Conservation (phyloP, 64 coral and sea anemone species). For the Montipora cactus region DNA sequence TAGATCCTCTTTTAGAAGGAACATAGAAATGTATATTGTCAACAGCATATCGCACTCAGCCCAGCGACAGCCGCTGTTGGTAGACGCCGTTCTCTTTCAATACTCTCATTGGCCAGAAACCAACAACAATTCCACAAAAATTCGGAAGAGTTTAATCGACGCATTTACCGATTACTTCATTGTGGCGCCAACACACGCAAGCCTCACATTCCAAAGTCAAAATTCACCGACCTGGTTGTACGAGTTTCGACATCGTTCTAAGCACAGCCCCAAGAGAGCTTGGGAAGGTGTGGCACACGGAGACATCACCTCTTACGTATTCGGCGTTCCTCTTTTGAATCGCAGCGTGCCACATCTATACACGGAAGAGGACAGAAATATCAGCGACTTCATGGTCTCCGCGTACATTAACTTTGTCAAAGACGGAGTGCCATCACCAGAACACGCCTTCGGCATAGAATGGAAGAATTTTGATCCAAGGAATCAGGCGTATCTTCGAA, state of each 20-base stretch:
- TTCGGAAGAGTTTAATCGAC: constrained; percentile 78
- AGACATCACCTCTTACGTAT: constrained; percentile 81
- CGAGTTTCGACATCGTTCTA: constrained; percentile 80
- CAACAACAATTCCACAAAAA: constrained; percentile 50
- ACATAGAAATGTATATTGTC: constrained; percentile 45
- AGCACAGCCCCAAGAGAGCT: background rate
- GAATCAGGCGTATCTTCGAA: constrained; percentile 53
- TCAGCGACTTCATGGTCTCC: constrained; percentile 77
- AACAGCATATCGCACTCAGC: background rate
- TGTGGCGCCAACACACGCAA: constrained; percentile 79
- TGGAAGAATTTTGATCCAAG: constrained; percentile 56
- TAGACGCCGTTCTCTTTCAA: constrained; percentile 62
- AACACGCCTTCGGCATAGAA: constrained; percentile 14
- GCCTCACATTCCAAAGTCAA: constrained; percentile 52
- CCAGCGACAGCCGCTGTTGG: constrained; percentile 20
- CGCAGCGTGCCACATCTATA: constrained; percentile 27
- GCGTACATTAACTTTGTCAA: constrained; percentile 89
- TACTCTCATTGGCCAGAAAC: constrained; percentile 79
- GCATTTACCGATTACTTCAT: constrained; percentile 75
- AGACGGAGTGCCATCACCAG: constrained; percentile 65
- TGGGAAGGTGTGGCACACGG: constrained; percentile 79
- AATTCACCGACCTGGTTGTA: constrained; percentile 70
- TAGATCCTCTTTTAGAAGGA: background rate
- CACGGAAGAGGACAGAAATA: constrained; percentile 67
- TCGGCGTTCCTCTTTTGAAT: constrained; percentile 80